phyloP scores from a whole-genome alignment of 2,888 invertebrate species.

The Ochropleura plecta region DNA sequence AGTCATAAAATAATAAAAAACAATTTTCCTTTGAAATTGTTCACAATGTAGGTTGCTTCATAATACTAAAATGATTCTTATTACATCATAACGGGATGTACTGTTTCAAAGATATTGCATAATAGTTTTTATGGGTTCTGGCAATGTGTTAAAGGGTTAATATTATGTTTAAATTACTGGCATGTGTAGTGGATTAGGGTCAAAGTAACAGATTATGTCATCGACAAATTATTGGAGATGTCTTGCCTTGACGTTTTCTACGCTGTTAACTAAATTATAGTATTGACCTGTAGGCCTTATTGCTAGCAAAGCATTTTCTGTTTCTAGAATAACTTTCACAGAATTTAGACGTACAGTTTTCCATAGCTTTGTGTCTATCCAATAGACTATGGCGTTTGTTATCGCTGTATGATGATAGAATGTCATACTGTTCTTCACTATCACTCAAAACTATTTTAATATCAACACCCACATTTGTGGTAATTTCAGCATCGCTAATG shows the following conservation, averaged over 20 bases:
- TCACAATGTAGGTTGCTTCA: conserved; percentile 37
- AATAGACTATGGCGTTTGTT: neutral
- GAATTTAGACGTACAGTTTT: neutral
- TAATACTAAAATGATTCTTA: conserved; percentile 37
- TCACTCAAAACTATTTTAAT: too few species aligned
- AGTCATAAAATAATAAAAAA: conserved; percentile 30
- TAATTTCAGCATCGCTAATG: too few species aligned
- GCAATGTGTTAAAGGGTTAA: conserved; percentile 31
- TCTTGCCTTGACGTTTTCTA: neutral
- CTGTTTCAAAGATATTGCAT: conserved; percentile 44
- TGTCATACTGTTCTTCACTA: neutral
- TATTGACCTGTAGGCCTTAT: neutral
- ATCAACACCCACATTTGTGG: too few species aligned
- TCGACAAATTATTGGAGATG: neutral
- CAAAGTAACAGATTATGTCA: conserved; percentile 23
- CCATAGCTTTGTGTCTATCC: neutral
- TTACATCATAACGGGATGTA: conserved; percentile 34
- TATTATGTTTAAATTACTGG: conserved; percentile 23
- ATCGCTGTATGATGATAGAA: neutral
- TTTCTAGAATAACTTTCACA: neutral
- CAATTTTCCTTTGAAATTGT: conserved; percentile 22
- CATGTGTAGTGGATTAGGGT: conserved; percentile 23
- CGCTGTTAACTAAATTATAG: neutral
- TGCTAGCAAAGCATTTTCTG: neutral
- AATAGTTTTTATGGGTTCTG: conserved; percentile 37